Percentiles rank a stretch among this genome's conserved stretches.
These are phyloP conservation scores for Pogonocichla stellata DNA, from an alignment of 2,113 vertebrate genomes.

Conservation along the genomic window DNA sequence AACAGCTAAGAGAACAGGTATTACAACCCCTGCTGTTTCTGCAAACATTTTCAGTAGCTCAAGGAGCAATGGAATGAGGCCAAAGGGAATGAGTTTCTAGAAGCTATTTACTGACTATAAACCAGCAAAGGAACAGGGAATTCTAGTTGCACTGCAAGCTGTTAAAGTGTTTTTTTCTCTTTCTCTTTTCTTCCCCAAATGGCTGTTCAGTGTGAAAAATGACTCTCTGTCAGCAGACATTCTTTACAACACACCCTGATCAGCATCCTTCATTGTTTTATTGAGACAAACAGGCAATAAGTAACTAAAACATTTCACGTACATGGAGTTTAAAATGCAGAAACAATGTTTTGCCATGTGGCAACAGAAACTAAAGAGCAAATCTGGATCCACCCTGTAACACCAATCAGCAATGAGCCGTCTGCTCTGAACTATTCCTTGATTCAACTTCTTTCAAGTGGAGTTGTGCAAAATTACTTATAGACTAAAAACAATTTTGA, in stretches of 20 bases:
- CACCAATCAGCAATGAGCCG: neutral
- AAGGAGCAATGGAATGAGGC: slow-evolving; percentile 3
- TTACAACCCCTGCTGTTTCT: neutral
- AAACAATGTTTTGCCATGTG: neutral
- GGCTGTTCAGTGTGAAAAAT: slow-evolving; percentile 50
- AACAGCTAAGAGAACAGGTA: neutral
- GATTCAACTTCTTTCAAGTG: neutral
- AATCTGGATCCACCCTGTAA: neutral
- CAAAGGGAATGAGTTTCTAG: slow-evolving; percentile 6
- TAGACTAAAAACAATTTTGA: neutral
- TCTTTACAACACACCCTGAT: neutral
- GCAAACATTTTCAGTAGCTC: neutral
- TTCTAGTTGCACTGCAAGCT: slow-evolving; percentile 35
- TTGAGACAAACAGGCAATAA: neutral
- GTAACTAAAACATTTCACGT: neutral
- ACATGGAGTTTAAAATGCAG: neutral
- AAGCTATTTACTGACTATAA: slow-evolving; percentile 17
- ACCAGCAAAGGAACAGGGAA: slow-evolving; percentile 17
- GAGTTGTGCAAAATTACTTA: neutral
- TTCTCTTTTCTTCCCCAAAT: slow-evolving; percentile 4
- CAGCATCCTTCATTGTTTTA: slow-evolving; percentile 21
- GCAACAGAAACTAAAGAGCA: neutral
- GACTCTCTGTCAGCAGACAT: slow-evolving; percentile 5
- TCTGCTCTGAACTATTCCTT: neutral
- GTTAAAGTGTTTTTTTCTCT: neutral